Evolutionary conservation across 2,888 invertebrate species (phyloP).

Genomic region (Siphlonurus alternatus): DNA sequence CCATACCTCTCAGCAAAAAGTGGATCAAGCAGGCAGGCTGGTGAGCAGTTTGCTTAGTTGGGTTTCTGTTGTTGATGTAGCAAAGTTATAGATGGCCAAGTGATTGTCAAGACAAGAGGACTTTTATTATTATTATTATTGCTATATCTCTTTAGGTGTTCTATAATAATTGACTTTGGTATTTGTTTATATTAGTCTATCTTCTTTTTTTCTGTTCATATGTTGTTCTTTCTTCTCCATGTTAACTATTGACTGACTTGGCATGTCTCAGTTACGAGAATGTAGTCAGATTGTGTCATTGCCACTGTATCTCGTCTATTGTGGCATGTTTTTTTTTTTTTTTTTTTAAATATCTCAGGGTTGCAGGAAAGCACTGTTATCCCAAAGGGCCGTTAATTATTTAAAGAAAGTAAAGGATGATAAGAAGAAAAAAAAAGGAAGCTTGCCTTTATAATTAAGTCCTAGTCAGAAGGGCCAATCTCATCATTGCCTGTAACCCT

Average conservation of each 20-base stretch:
- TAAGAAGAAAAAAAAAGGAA: background rate
- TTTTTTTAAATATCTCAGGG: background rate
- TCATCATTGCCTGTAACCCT: background rate
- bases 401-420: no score
- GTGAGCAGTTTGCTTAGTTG: background rate
- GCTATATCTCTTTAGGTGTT: background rate
- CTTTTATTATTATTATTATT: background rate
- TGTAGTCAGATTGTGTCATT: background rate
- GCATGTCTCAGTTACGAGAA: no score
- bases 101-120: background rate
- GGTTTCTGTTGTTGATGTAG: background rate
- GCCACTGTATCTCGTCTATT: background rate
- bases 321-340: background rate
- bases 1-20: background rate
- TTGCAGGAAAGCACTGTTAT: background rate
- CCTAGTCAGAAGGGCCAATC: background rate
- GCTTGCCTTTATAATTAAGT: background rate
- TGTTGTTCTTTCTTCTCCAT: background rate
- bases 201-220: background rate
- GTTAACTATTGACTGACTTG: no score
- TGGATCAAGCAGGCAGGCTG: background rate
- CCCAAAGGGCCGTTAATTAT: background rate
- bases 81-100: background rate
- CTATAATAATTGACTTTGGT: background rate
- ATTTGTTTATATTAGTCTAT: background rate